A percentile compares a stretch with the other conserved stretches of the same genome.
Evolutionary conservation across 2,888 invertebrate genomes (phyloP).

Genomic region (Entomobrya proxima): DNA sequence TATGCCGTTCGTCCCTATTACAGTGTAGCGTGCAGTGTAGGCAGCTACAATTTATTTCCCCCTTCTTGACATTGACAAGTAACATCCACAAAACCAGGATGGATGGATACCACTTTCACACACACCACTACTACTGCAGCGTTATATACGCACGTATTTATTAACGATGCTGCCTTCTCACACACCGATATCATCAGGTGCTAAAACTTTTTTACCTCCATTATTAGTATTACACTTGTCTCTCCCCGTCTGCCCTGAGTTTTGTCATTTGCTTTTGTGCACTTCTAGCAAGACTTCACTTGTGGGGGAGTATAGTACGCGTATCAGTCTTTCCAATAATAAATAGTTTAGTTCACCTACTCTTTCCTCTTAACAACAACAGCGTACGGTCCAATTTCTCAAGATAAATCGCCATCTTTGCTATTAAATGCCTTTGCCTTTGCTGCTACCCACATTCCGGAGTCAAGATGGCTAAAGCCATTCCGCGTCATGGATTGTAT

Average conservation of each 20-base stretch:
- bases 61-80: constrained; percentile 35
- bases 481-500: too few species aligned
- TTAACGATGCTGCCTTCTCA: not conserved
- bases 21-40: not conserved
- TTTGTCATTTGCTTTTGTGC: too few species aligned
- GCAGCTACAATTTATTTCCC: constrained; percentile 23
- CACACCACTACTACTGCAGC: too few species aligned
- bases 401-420: constrained; percentile 8
- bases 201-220: too few species aligned
- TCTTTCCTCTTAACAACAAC: not conserved
- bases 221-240: too few species aligned
- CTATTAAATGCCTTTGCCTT: not conserved
- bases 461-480: too few species aligned
- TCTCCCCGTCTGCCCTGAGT: too few species aligned
- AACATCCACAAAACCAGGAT: constrained; percentile 11
- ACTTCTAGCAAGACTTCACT: not conserved
- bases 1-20: not conserved
- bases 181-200: constrained; percentile 1
- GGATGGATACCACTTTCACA: constrained; percentile 11
- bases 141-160: not conserved
- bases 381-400: constrained; percentile 20
- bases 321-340: not conserved
- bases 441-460: not conserved
- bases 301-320: not conserved
- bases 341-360: not conserved